These are phyloP conservation scores for Lepidurus packardi DNA, from an alignment of 1,140 invertebrate genomes.

Conservation along the genomic window DNA sequence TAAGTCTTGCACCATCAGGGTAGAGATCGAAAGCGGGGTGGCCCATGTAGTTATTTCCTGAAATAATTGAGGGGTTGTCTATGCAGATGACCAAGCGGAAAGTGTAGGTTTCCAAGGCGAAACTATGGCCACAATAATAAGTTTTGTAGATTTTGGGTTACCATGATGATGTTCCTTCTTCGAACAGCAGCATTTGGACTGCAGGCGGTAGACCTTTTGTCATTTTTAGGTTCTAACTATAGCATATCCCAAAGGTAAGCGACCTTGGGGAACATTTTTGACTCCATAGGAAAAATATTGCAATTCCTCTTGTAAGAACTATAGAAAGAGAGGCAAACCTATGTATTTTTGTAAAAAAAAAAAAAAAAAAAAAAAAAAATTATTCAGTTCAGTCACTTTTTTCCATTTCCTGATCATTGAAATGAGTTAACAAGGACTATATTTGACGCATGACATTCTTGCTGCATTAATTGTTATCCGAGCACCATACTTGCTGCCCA, in stretches of 20 bases:
- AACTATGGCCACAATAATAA: not conserved
- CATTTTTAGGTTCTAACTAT: not conserved
- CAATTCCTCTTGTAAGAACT: not conserved
- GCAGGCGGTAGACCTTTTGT: not conserved
- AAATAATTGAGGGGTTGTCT: constrained; percentile 9
- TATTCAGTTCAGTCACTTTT: not conserved
- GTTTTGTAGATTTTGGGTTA: not conserved
- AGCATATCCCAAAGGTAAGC: too few relatives aligned
- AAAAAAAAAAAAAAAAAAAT: too few relatives aligned
- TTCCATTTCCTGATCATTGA: constrained; percentile 1
- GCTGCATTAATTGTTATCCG: not conserved
- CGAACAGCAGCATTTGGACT: not conserved
- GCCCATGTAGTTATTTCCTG: not conserved
- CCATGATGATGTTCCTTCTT: not conserved
- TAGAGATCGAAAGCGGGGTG: not conserved
- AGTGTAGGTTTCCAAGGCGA: not conserved
- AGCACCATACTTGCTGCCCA: not conserved
- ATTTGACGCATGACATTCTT: not conserved
- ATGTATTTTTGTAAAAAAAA: too few relatives aligned
- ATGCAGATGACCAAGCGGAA: not conserved
- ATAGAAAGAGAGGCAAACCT: not conserved
- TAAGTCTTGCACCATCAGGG: not conserved
- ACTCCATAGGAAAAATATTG: too few relatives aligned
- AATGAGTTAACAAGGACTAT: not conserved
- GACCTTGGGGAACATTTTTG: too few relatives aligned